A percentile compares a stretch with the other conserved stretches of the same genome.
phyloP scores from a whole-genome alignment of 2,113 vertebrate genomes.

The Phodopus roborovskii region DNA sequence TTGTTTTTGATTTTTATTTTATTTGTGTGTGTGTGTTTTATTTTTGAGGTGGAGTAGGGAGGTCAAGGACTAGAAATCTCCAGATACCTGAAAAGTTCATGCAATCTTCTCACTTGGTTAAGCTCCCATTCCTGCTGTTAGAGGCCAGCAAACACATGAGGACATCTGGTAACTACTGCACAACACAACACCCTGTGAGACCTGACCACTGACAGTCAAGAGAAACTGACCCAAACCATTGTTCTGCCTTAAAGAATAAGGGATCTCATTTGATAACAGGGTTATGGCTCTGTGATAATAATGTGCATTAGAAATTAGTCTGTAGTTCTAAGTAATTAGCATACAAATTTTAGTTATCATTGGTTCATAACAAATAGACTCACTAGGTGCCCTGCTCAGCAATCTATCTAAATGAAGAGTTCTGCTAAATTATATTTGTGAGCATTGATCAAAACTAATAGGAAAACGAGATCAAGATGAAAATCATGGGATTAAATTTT shows the following conservation, averaged over 20 bases:
- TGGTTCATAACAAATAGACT: slow-evolving; percentile 67
- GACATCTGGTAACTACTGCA: background rate
- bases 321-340: slow-evolving; percentile 63
- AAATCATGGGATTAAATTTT: slow-evolving; percentile 76
- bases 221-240: background rate
- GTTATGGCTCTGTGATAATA: slow-evolving; percentile 30
- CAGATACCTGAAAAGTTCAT: background rate
- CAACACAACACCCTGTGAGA: background rate
- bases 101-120: background rate
- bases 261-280: background rate
- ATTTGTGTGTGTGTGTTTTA: background rate
- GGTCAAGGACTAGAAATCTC: background rate
- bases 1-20: no score
- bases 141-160: background rate
- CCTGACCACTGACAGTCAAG: background rate
- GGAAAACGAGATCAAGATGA: slow-evolving; percentile 78
- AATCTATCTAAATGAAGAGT: slow-evolving; percentile 76
- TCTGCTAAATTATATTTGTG: slow-evolving; percentile 65
- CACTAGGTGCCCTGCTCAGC: slow-evolving; percentile 48
- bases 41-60: background rate
- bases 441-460: slow-evolving; percentile 78
- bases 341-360: slow-evolving; percentile 67
- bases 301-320: slow-evolving; percentile 61
- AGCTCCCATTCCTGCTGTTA: background rate
- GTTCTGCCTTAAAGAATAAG: background rate